Conservation (phyloP, 2,888 invertebrate genomes). For the Atrina japonica region DNA sequence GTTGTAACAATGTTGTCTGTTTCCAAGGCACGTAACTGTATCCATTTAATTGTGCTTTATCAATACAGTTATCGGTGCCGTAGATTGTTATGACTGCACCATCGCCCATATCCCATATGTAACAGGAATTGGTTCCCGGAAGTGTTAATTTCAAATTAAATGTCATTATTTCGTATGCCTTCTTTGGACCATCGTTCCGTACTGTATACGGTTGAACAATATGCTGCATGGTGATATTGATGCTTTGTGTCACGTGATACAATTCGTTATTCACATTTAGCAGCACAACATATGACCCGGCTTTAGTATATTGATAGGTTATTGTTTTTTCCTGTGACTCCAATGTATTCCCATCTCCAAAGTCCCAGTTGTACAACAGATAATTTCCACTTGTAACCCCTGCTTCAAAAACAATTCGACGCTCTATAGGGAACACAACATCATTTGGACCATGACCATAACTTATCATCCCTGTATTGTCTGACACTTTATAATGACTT, state of each 20-base stretch:
- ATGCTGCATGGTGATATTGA: constrained; percentile 47
- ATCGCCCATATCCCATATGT: constrained; percentile 63
- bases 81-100: constrained; percentile 41
- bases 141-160: constrained; percentile 53
- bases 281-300: constrained; percentile 46
- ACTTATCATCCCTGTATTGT: constrained; percentile 43
- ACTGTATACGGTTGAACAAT: constrained; percentile 57
- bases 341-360: constrained; percentile 49
- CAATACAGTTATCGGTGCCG: constrained; percentile 43
- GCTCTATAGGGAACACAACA: constrained; percentile 58
- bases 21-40: constrained; percentile 34
- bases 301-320: constrained; percentile 35
- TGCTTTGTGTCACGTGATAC: constrained; percentile 36
- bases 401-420: constrained; percentile 51
- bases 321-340: constrained; percentile 28
- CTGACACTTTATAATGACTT: constrained; percentile 53
- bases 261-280: constrained; percentile 60
- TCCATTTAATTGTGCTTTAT: constrained; percentile 25
- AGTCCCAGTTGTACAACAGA: constrained; percentile 52
- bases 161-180: constrained; percentile 51
- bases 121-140: constrained; percentile 59
- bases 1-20: constrained; percentile 32
- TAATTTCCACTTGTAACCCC: constrained; percentile 54
- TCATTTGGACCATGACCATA: constrained; percentile 55
- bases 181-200: constrained; percentile 61